A percentile compares a stretch with the other conserved stretches of the same genome.
These are phyloP conservation scores for Anastrepha obliqua DNA, from an alignment of 1,140 invertebrate species.

Conservation along the genomic window DNA sequence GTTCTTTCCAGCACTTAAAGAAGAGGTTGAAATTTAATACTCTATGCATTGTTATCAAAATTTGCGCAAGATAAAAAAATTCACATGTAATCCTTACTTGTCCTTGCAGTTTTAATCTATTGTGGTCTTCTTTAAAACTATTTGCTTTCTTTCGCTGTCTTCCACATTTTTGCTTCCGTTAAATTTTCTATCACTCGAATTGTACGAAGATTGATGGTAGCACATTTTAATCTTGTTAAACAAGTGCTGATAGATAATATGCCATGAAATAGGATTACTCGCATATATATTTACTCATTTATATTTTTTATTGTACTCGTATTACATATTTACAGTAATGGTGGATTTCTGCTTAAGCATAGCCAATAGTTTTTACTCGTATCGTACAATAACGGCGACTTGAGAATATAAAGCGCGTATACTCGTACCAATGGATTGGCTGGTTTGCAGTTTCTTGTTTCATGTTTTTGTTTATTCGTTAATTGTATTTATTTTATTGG, in stretches of 20 bases:
- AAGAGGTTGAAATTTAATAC: not conserved
- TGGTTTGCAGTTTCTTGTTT: too few relatives aligned
- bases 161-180: not conserved
- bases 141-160: not conserved
- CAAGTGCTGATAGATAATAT: slow-evolving; percentile 30
- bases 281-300: not conserved
- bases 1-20: too few relatives aligned
- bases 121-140: slow-evolving; percentile 3
- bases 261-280: slow-evolving; percentile 12
- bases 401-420: too few relatives aligned
- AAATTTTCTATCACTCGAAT: slow-evolving; percentile 21
- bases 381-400: too few relatives aligned
- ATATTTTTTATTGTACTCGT: not conserved
- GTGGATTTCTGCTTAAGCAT: too few relatives aligned
- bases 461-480: too few relatives aligned
- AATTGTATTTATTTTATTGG: too few relatives aligned
- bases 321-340: not conserved
- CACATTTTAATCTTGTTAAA: slow-evolving; percentile 39
- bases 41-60: not conserved
- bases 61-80: not conserved
- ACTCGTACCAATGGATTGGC: too few relatives aligned
- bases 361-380: too few relatives aligned
- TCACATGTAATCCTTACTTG: slow-evolving; percentile 13
- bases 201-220: slow-evolving; percentile 30
- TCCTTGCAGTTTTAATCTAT: slow-evolving; percentile 4